phyloP scores from a whole-genome alignment of 2,888 invertebrate species.

The Hetaerina titia region DNA sequence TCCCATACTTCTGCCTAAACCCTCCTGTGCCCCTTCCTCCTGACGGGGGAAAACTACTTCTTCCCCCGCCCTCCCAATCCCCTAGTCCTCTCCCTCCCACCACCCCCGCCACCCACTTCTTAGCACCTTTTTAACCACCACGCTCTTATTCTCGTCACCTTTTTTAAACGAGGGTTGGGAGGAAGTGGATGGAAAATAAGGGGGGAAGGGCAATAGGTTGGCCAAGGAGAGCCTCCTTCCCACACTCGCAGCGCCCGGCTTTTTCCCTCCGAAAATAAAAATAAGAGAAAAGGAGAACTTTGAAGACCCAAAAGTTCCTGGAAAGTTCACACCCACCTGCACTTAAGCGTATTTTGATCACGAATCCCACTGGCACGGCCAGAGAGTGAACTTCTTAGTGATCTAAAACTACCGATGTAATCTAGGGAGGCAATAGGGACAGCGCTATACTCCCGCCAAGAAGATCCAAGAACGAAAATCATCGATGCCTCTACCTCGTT shows the following conservation, averaged over 20 bases:
- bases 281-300: constrained; percentile 22
- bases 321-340: constrained; percentile 31
- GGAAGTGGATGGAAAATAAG: neutral
- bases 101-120: neutral
- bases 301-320: constrained; percentile 39
- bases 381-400: neutral
- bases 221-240: neutral
- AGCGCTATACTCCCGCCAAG: too few relatives aligned
- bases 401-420: neutral
- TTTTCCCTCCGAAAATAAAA: neutral
- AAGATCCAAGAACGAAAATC: too few relatives aligned
- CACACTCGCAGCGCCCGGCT: neutral
- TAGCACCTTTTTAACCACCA: constrained; percentile 45
- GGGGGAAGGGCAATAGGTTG: neutral
- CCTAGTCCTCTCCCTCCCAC: neutral
- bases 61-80: neutral
- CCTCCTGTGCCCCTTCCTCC: neutral
- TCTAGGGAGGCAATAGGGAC: too few relatives aligned
- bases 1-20: neutral
- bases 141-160: constrained; percentile 42
- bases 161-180: neutral
- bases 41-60: neutral
- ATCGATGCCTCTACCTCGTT: too few relatives aligned
- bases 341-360: constrained; percentile 7
- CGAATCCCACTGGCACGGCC: neutral